Percentiles rank a stretch among this genome's conserved stretches.
These are phyloP conservation scores for Potamilus streckersoni DNA, from an alignment of 1,140 invertebrate genomes.

Conservation along the genomic window DNA sequence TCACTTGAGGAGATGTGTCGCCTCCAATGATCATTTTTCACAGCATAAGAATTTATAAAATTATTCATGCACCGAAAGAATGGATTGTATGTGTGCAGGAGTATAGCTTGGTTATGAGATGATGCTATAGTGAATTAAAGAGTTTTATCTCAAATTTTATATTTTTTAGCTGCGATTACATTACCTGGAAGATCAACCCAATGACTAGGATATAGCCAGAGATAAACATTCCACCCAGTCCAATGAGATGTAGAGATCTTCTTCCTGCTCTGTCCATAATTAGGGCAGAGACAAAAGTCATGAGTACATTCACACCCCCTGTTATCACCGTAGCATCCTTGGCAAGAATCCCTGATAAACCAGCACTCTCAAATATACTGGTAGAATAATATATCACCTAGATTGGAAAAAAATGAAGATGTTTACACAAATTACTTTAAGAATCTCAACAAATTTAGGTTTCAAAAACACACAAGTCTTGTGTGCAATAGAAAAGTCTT, in stretches of 20 bases:
- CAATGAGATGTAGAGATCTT: slow-evolving; percentile 81
- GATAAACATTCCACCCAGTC: slow-evolving; percentile 71
- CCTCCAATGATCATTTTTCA: no score
- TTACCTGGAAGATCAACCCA: slow-evolving; percentile 25
- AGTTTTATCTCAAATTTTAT: no score
- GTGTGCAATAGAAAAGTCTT: no score
- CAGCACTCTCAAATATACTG: slow-evolving; percentile 77
- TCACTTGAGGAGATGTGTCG: no score
- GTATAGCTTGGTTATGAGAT: no score
- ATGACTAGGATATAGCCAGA: slow-evolving; percentile 25
- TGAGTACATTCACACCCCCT: slow-evolving; percentile 78
- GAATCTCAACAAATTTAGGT: not conserved
- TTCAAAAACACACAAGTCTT: no score
- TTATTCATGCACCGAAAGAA: no score
- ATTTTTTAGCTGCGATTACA: no score
- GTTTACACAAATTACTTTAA: not conserved
- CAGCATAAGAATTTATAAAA: no score
- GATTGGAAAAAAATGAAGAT: not conserved
- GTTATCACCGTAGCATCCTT: slow-evolving; percentile 80
- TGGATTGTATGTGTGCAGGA: no score
- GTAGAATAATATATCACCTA: slow-evolving; percentile 86
- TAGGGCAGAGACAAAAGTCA: slow-evolving; percentile 70
- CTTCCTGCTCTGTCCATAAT: slow-evolving; percentile 75
- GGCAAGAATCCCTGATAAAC: slow-evolving; percentile 70
- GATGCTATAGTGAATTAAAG: no score